These are phyloP conservation scores for Mythimna ferrago DNA, from an alignment of 2,888 invertebrate species.

Conservation along the genomic window DNA sequence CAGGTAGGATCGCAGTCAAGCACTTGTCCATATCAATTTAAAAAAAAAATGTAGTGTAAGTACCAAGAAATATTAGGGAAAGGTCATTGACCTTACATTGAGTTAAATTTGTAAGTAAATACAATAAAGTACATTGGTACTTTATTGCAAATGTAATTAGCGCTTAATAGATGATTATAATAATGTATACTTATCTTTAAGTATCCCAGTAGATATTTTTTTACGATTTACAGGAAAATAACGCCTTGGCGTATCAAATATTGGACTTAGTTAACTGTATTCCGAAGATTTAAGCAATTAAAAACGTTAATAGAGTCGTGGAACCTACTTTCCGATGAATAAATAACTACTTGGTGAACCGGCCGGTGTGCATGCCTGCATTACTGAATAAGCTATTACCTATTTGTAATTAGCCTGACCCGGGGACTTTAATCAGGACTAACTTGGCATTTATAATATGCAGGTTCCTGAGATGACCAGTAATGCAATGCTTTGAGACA, in stretches of 20 bases:
- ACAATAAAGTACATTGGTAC: too few species aligned
- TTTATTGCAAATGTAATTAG: too few species aligned
- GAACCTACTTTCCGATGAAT: constrained; percentile 55
- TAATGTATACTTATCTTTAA: too few species aligned
- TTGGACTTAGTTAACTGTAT: constrained; percentile 41
- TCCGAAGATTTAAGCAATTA: constrained; percentile 46
- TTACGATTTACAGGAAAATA: background rate
- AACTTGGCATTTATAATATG: background rate
- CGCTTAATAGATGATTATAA: too few species aligned
- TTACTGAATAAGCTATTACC: constrained; percentile 2
- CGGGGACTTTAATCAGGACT: constrained; percentile 10
- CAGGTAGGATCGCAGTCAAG: too few species aligned
- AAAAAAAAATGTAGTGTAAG: too few species aligned
- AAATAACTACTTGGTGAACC: constrained; percentile 54
- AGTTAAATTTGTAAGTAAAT: too few species aligned
- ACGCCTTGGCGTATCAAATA: background rate
- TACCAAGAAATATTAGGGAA: too few species aligned
- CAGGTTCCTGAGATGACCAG: background rate
- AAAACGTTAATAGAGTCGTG: constrained; percentile 47
- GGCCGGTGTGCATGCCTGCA: constrained; percentile 20
- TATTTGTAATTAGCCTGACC: constrained; percentile 12
- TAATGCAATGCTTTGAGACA: constrained; percentile 3
- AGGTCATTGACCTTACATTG: too few species aligned
- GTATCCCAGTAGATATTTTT: background rate
- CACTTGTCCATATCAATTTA: too few species aligned